A percentile compares a stretch with the other conserved stretches of the same genome.
Evolutionary conservation across 2,797 vertebrate genomes (phyloP).

Genomic region (Sebastes alutus): DNA sequence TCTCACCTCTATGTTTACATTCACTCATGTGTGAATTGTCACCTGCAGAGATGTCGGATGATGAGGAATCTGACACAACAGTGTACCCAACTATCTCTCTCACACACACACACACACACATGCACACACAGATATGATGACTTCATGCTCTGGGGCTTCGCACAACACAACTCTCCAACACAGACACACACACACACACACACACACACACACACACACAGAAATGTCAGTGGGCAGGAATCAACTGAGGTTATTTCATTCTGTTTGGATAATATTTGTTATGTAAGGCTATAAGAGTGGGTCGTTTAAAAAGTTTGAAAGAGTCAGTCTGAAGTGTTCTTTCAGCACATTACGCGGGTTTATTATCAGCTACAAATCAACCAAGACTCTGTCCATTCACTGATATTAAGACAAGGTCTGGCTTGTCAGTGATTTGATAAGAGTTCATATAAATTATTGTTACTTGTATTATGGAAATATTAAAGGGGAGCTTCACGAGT

Average conservation of each 20-base stretch:
- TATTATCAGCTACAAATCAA: background rate
- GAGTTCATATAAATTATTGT: background rate
- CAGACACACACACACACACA: background rate
- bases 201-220: background rate
- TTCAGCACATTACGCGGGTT: background rate
- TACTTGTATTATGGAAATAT: background rate
- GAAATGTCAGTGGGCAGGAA: constrained; percentile 21
- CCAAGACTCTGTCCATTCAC: background rate
- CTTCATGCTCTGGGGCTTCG: background rate
- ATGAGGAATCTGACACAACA: constrained; percentile 26
- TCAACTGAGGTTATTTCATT: background rate
- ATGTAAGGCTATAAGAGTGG: background rate
- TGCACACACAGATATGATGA: background rate
- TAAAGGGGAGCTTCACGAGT: background rate
- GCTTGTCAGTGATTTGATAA: background rate
- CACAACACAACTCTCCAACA: background rate
- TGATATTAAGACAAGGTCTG: background rate
- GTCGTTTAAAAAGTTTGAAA: background rate
- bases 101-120: background rate
- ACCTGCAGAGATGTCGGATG: background rate
- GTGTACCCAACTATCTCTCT: background rate
- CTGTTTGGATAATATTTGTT: background rate
- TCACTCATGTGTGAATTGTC: constrained; percentile 51
- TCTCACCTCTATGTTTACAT: constrained; percentile 29
- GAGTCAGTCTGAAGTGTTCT: background rate